These are phyloP conservation scores for Gymnoscopelus microlampas DNA, from an alignment of 2,797 vertebrate species.

Conservation along the genomic window DNA sequence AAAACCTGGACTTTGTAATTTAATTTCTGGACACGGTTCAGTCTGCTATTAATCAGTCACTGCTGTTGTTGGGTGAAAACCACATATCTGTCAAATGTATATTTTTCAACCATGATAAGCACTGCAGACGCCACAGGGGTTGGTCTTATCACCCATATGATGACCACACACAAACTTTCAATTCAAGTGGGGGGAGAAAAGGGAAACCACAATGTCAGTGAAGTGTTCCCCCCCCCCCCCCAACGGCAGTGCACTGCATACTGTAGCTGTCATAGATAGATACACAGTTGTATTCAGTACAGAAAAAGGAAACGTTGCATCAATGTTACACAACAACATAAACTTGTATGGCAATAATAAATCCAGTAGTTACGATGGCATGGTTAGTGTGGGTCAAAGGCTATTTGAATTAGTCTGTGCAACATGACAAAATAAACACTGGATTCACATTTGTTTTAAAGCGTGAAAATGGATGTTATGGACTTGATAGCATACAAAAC, in stretches of 20 bases:
- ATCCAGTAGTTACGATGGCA: slow-evolving; percentile 48
- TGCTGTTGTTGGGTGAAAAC: slow-evolving; percentile 26
- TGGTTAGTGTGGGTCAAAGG: slow-evolving; percentile 71
- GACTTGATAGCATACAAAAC: slow-evolving; percentile 58
- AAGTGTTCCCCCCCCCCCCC: background rate
- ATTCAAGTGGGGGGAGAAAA: background rate
- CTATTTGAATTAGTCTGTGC: slow-evolving; percentile 50
- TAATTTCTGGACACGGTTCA: slow-evolving; percentile 15
- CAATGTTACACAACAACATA: slow-evolving; percentile 15
- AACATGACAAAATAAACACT: slow-evolving; percentile 70
- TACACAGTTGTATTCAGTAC: slow-evolving; percentile 6
- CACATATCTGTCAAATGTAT: background rate
- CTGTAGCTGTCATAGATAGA: background rate
- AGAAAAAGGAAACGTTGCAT: slow-evolving; percentile 8
- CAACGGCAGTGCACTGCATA: slow-evolving; percentile 11
- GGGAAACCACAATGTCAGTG: background rate
- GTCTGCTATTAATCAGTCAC: no score
- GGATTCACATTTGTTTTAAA: slow-evolving; percentile 61
- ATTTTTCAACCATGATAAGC: no score
- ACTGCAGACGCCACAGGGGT: no score
- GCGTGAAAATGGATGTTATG: slow-evolving; percentile 78
- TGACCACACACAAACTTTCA: no score
- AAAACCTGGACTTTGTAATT: background rate
- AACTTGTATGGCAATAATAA: slow-evolving; percentile 29
- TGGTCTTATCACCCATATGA: no score